Base-by-base conservation (phyloP, 2,113 vertebrate genomes). In the Regulus satrapa region DNA sequence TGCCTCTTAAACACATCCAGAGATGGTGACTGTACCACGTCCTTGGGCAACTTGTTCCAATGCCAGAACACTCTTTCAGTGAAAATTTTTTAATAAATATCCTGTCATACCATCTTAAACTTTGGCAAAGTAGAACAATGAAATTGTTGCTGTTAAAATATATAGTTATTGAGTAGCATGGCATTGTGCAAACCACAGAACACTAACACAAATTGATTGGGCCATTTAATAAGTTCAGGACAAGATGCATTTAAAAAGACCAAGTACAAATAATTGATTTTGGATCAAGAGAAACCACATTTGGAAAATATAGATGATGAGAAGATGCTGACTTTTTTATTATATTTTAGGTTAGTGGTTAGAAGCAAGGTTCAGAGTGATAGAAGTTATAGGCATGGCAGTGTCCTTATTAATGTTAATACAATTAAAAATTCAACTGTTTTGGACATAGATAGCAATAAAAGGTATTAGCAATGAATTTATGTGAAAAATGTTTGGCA, bases 1-100 rank as follows among this genome's bases (percentile, higher is more conserved):
- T 17, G 9, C 9, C 16, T 74, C 29, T 67, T 12, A 38, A 81
- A 46, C 3, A 9, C 1, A 3, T 29, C 23, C 24, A 59, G 76
- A 74, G 40, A 67, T 0, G 0, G n/a, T 21, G 13, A 52, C 19
- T 52, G 16, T 4, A 43, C 12, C 20, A 32, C 9, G 9, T 72
- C 18, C n/a, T 45, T 20, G 28, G 24, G 38, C 9, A 52, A 38
- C 3, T 52, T 59, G 17, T 45, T 29, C 24, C 24, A 45, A 25
- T 59, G 16, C 8, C 38, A 52, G 18, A 38, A 18, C n/a, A 29
- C n/a, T 59, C 24, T 10, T 46, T 46, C 52, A 25, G 2, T 52
- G 52, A 67, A 59, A 45, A 29, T 3, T 2, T 18, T 21, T 32
- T 20, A 41, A 55, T 41, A 73, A 61, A 48, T 74, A 43, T 45